These are phyloP conservation scores for Drosophila equinoxialis DNA, from an alignment of 1,140 invertebrate genomes.

Conservation along the genomic window DNA sequence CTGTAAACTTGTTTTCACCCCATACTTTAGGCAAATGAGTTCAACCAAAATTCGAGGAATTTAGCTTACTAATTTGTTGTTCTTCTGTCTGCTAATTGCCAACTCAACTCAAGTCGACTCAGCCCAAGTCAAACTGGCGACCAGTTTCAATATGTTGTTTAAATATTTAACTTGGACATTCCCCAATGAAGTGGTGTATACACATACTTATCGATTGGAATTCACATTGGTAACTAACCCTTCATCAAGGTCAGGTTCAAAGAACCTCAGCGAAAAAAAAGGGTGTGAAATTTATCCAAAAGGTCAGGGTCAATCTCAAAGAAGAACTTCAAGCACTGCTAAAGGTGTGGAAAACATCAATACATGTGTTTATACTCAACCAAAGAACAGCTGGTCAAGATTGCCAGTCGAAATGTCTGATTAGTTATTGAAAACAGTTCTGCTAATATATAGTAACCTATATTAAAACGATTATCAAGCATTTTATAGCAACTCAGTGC, in stretches of 20 bases:
- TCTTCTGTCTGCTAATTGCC: constrained; percentile 15
- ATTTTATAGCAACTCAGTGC: too few species aligned
- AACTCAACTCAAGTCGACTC: constrained; percentile 5
- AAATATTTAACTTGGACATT: constrained; percentile 18
- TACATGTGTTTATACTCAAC: too few species aligned
- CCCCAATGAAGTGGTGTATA: background rate
- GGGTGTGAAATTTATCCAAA: background rate
- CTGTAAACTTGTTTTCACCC: constrained; percentile 56
- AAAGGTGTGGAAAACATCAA: background rate
- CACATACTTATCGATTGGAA: constrained; percentile 11
- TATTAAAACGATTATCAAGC: too few species aligned
- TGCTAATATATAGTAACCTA: too few species aligned
- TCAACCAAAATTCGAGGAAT: constrained; percentile 64
- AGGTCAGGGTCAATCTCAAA: background rate
- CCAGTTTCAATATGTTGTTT: constrained; percentile 13
- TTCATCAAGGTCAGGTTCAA: constrained; percentile 13
- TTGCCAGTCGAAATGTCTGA: too few species aligned
- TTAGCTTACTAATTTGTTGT: constrained; percentile 56
- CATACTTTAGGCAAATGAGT: constrained; percentile 49
- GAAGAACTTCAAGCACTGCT: background rate
- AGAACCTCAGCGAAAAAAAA: background rate
- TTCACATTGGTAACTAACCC: background rate
- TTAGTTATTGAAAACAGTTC: too few species aligned
- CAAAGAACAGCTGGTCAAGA: too few species aligned
- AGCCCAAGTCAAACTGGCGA: background rate